Percentiles rank a stretch among this genome's conserved stretches.
Evolutionary conservation across 2,797 vertebrate genomes (phyloP).

Genomic region (Sebastes alutus): DNA sequence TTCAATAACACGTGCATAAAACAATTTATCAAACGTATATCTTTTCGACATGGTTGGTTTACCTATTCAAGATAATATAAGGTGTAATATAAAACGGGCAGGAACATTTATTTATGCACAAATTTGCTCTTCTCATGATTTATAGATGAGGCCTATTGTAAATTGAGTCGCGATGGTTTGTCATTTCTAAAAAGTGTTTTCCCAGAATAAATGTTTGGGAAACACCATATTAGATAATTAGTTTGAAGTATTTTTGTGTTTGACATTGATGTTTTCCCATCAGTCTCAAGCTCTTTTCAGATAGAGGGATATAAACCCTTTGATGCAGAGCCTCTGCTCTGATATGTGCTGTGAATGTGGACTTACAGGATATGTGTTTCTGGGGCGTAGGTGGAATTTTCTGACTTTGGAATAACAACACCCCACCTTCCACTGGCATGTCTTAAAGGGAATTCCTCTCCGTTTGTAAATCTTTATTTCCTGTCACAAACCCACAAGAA

Average conservation of each 20-base stretch:
- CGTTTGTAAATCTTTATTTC: slow-evolving; percentile 70
- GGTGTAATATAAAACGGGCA: no score
- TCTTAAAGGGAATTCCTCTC: slow-evolving; percentile 62
- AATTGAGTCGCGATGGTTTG: no score
- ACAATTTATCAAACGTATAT: no score
- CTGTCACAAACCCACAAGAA: slow-evolving; percentile 67
- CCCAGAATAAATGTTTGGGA: no score
- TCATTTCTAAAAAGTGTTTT: no score
- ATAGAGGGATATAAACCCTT: background rate
- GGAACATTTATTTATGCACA: no score
- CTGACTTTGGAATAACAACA: slow-evolving; percentile 67
- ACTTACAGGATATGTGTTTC: slow-evolving; percentile 57
- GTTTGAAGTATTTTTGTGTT: background rate
- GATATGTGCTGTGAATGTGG: slow-evolving; percentile 40
- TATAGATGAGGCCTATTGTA: no score
- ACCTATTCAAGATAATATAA: no score
- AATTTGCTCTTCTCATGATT: no score
- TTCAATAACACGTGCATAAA: no score
- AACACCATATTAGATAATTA: background rate
- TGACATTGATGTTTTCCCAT: background rate
- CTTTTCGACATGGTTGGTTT: no score
- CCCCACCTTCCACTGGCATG: slow-evolving; percentile 67
- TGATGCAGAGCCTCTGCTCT: slow-evolving; percentile 16
- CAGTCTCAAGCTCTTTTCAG: background rate
- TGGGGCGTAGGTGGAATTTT: slow-evolving; percentile 63